Evolutionary conservation across 2,113 vertebrate species (phyloP), one percentile per base, ranked within the genome.

Genomic region (Corythaeola cristata): DNA sequence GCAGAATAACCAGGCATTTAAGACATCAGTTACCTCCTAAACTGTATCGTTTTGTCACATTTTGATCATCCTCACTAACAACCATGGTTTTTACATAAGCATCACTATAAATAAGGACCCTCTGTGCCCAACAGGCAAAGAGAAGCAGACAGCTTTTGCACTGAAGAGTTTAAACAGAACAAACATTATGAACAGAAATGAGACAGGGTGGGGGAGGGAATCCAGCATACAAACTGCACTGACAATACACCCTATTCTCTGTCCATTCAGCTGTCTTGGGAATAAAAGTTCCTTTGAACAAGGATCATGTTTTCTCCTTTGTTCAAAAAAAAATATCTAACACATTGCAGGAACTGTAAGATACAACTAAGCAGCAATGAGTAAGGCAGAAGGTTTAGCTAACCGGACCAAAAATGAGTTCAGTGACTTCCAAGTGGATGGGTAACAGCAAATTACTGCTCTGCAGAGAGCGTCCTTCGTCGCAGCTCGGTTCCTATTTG

Each of bases 181-280:
- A 88, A 93, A 91, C 84, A 88, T 58, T 89, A 79, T 73, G 17
- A 73, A 67, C 49, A 94, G 49, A 83, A 85, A 66, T 18, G 69
- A 80, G 88, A n/a, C 2, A 2, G 68, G 19, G 30, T 58, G 13
- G 71, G 71, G 64, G 90, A 84, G 75, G 55, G n/a, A 93, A 35
- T 17, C 11, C 74, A 73, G 50, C 63, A n/a, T 12, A 53, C 44
- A 41, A 66, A 82, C 62, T 27, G 19, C 21, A 74, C 71, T 91
- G 82, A 97, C 94, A 96, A 91, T 88, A 30, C 30, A 44, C 22
- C 45, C 87, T 14, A 72, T 82, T 95, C 77, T 96, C 88, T 64
- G 35, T 15, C 60, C 35, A 37, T 77, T 84, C 85, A 84, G 56
- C 85, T 90, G 72, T 9, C 62, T 44, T 18, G 3, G 22, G 69